phyloP scores from a whole-genome alignment of 2,888 invertebrate species.

The Scaptomyza caliginosa region DNA sequence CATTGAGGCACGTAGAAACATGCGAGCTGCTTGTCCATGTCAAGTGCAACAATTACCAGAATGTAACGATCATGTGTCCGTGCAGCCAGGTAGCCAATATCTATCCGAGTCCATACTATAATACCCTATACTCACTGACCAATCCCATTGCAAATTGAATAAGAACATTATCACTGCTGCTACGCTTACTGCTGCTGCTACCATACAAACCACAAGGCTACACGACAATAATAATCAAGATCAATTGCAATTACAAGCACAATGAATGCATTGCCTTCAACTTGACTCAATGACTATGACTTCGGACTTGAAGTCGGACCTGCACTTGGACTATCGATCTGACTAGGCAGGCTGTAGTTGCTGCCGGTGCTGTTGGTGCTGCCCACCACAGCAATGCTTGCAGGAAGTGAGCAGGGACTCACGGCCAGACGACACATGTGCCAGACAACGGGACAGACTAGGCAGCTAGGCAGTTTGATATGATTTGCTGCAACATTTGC shows the following conservation, averaged over 20 bases:
- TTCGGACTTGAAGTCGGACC: slow-evolving; percentile 29
- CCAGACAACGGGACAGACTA: slow-evolving; percentile 32
- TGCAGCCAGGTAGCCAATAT: slow-evolving; percentile 12
- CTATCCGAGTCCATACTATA: slow-evolving; percentile 10
- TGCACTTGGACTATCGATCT: slow-evolving; percentile 62
- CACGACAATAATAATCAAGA: slow-evolving; percentile 75
- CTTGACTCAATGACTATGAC: slow-evolving; percentile 59
- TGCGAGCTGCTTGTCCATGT: slow-evolving; percentile 74
- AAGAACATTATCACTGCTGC: slow-evolving; percentile 77
- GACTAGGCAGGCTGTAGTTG: slow-evolving; percentile 34
- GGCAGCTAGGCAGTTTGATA: slow-evolving; percentile 44
- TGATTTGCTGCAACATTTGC: slow-evolving; percentile 57
- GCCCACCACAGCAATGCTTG: slow-evolving; percentile 43
- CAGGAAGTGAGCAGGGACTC: slow-evolving; percentile 48
- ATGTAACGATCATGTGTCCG: slow-evolving; percentile 65
- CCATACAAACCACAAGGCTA: slow-evolving; percentile 44
- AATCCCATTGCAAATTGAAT: slow-evolving; percentile 67
- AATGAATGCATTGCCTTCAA: slow-evolving; percentile 76
- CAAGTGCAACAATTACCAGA: slow-evolving; percentile 77
- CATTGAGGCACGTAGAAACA: slow-evolving; percentile 75
- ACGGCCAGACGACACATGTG: slow-evolving; percentile 36
- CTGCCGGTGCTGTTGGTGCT: slow-evolving; percentile 35
- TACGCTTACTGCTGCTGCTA: not conserved
- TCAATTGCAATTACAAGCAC: slow-evolving; percentile 79
- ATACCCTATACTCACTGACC: slow-evolving; percentile 44